These are phyloP conservation scores for Hormaphis cornu DNA, from an alignment of 1,140 invertebrate species.

Conservation along the genomic window DNA sequence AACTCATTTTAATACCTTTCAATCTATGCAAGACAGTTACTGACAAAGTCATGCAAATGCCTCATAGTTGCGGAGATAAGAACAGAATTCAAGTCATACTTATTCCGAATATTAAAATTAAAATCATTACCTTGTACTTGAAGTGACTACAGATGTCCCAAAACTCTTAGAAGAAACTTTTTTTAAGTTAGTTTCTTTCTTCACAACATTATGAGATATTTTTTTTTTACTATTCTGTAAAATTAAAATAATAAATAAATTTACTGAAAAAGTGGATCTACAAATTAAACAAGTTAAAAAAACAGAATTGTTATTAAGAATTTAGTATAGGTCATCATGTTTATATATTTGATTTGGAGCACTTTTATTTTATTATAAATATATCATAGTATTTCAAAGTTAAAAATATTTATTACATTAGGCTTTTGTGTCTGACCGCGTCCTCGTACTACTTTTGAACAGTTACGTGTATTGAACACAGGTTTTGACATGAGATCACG, in stretches of 20 bases:
- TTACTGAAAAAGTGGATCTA: too few species aligned
- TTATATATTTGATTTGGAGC: too few species aligned
- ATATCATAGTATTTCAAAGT: not conserved
- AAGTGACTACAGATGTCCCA: not conserved
- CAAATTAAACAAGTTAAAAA: too few species aligned
- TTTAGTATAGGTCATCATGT: too few species aligned
- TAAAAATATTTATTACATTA: not conserved
- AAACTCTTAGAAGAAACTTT: not conserved
- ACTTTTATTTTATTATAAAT: too few species aligned
- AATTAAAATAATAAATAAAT: not conserved
- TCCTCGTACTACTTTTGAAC: not conserved
- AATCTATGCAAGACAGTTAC: too few species aligned
- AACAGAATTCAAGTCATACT: too few species aligned
- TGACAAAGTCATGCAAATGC: too few species aligned
- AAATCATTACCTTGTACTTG: not conserved
- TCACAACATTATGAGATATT: not conserved
- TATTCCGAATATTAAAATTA: not conserved
- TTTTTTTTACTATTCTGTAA: constrained; percentile 20
- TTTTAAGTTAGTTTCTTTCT: constrained; percentile 3
- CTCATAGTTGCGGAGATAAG: too few species aligned
- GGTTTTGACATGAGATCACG: constrained; percentile 11
- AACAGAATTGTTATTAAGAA: too few species aligned
- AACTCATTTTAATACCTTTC: too few species aligned
- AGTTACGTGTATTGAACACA: constrained; percentile 6
- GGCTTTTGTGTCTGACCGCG: not conserved